Evolutionary conservation across 2,797 vertebrate species (phyloP), one percentile per base, ranked within the genome.

Genomic region (Pygocentrus nattereri): DNA sequence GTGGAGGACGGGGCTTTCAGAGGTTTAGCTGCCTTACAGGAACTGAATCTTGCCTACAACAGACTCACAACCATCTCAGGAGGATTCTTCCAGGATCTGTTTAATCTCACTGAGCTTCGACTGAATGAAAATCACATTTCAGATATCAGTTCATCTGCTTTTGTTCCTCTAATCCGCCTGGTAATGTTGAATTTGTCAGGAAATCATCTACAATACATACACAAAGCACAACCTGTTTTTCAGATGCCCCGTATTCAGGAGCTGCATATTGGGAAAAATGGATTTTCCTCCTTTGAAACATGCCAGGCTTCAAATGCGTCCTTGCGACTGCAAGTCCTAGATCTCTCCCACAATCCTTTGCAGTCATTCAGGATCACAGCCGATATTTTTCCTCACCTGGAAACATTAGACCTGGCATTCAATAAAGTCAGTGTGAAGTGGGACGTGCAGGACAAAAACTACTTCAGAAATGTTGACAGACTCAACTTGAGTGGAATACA

Each of bases 1-100:
- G 88, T 95, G 21, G 86, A 88, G 0, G 8, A 19, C 0, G 78
- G 73, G 0, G 78, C 92, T 1, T 94, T 95, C 50, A n/a, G 50
- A 2, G 6, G 8, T 34, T 77, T 93, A 72, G 70, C 0, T n/a
- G 88, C 62, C 30, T 88, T 95, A 15, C 1, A 81, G 16, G 82
- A 38, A 23, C 74, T 95, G 13, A 91, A 88, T 80, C 86, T 95
- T 0, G 90, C 87, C 11, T 8, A 59, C 0, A 95, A 95, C 30
- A 80, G 4, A 15, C 88, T 95, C 12, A 3, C 0, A 0, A 2
- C 25, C 0, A 85, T 95, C 19, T 41, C 64, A 3, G 64, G 34
- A 5, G 34, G 10, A 67, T 2, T 38, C 31, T 67, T 67, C 21
- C 34, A 41, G 64, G 41, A 41, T 12, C 64, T 41, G 34, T 41